Conservation (phyloP, 2,113 vertebrate genomes). For the Ctenomys sociabilis region DNA sequence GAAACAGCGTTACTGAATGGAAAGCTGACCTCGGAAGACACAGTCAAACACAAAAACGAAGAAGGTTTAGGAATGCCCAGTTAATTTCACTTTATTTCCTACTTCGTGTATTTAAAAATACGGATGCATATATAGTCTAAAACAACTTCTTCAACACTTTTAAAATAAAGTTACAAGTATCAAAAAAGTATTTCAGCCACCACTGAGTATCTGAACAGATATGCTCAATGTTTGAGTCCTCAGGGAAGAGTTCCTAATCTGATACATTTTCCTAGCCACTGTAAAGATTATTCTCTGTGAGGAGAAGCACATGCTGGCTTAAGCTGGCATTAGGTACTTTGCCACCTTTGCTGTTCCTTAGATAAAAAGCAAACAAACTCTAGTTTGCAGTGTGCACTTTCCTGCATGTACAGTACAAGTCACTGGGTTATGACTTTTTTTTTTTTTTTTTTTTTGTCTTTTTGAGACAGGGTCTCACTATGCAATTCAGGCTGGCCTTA, state of each 20-base stretch:
- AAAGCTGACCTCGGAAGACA: background rate
- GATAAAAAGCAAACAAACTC: conserved; percentile 8
- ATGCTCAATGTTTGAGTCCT: background rate
- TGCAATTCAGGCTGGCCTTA: no score
- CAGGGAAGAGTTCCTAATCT: background rate
- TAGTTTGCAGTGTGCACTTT: background rate
- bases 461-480: no score
- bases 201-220: background rate
- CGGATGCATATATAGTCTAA: no score
- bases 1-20: background rate
- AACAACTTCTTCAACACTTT: conserved; percentile 3
- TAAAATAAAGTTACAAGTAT: background rate
- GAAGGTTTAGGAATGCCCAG: background rate
- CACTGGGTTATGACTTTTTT: background rate
- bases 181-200: background rate
- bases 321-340: conserved; percentile 66
- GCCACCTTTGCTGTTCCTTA: conserved; percentile 63
- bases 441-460: no score
- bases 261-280: background rate
- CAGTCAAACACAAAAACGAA: background rate
- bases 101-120: background rate
- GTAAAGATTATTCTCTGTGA: conserved; percentile 45
- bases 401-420: background rate
- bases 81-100: background rate
- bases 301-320: conserved; percentile 26